These are phyloP conservation scores for Plebejus anna DNA, from an alignment of 2,888 invertebrate species.

Conservation along the genomic window DNA sequence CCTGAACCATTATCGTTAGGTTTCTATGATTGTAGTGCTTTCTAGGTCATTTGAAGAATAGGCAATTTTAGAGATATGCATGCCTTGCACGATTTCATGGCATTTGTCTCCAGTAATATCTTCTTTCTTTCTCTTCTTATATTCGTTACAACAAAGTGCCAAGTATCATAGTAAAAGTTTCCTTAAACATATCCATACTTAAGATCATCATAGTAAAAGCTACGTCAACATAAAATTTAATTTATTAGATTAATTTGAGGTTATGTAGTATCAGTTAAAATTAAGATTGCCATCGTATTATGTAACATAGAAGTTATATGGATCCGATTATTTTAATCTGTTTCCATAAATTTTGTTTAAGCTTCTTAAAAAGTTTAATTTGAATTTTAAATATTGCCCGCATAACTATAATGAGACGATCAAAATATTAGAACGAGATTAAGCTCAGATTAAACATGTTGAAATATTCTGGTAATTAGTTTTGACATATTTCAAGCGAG, in stretches of 20 bases:
- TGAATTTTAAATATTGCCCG: slow-evolving; percentile 17
- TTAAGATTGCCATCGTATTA: slow-evolving; percentile 9
- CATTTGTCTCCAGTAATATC: not conserved
- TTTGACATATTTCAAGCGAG: not conserved
- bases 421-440: slow-evolving; percentile 24
- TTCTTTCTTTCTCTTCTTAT: not conserved
- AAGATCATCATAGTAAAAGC: not conserved
- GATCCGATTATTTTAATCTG: slow-evolving; percentile 26
- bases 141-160: not conserved
- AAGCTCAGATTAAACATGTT: not conserved
- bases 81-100: not conserved
- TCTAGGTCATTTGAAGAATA: not conserved
- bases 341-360: slow-evolving; percentile 27
- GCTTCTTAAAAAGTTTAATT: slow-evolving; percentile 27
- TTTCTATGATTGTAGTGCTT: not conserved
- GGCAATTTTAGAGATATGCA: not conserved
- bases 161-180: not conserved
- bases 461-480: slow-evolving; percentile 20
- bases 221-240: not conserved
- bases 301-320: slow-evolving; percentile 20
- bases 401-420: slow-evolving; percentile 18
- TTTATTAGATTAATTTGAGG: slow-evolving; percentile 25
- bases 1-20: slow-evolving; percentile 4
- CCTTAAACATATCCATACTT: not conserved
- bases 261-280: slow-evolving; percentile 15